Evolutionary conservation across 2,888 invertebrate species (phyloP), one percentile per base, ranked within the genome.

Genomic region (Eubasilissa splendida): DNA sequence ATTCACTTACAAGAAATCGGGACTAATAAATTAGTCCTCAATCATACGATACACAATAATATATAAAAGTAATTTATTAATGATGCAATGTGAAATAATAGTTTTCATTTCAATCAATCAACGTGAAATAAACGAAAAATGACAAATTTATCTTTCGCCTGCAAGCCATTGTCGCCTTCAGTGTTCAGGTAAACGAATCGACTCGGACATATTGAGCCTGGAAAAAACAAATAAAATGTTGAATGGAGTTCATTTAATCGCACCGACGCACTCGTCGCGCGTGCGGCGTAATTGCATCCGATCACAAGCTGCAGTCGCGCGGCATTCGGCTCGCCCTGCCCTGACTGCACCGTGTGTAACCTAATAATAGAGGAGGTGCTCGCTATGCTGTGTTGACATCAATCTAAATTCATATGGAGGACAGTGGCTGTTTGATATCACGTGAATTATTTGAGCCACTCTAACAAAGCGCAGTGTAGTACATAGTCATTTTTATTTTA

Each of bases 191-290:
- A 53, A 70, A 54, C 70, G 71, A 73, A 73, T 73, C 12, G 70
- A 77, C 42, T 68, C 42, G 68, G 54, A 65, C 22, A 68, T 59
- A 52, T 66, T 22, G 60, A 53, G 71, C 52, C 54, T 71, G 54
- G 52, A 71, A 78, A 78, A 78, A 68, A 71, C 60, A 60, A 78
- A 71, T 78, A 71, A 71, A 78, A 60, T 71, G 42, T 60, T 80
- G 65, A 77, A 80, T 60, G 50, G 77, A 58, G 12, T 60, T 65
- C 77, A 73, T 65, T 77, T 77, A 80, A 80, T 80, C 77, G 80
- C 63, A 63, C 54, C 31, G 53, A 60, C 65, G 63, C 63, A 77
- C 66, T 58, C 80, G 58, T 14, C 22, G 65, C 71, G 70, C 70
- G 68, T 63, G 56, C 63, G 42, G 52, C 71, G 71, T 74, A 78